These are phyloP conservation scores for Heterotis niloticus DNA, from an alignment of 2,113 vertebrate genomes.

Conservation along the genomic window DNA sequence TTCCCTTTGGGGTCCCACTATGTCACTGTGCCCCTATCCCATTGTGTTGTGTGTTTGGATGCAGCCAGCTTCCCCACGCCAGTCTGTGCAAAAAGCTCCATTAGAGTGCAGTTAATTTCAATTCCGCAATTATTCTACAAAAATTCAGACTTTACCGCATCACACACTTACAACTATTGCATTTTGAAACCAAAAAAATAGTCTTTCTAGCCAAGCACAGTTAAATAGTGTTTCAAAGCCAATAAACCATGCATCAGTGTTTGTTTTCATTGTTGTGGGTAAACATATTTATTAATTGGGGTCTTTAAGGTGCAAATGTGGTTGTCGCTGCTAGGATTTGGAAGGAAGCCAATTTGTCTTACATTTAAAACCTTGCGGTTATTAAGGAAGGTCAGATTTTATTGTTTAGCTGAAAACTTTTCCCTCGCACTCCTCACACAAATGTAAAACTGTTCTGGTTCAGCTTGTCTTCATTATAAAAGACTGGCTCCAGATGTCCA, in stretches of 20 bases:
- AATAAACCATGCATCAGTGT: background rate
- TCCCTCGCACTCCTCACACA: background rate
- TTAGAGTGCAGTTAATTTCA: background rate
- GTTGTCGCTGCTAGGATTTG: background rate
- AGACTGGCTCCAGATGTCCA: background rate
- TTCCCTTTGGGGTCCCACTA: background rate
- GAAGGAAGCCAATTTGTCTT: background rate
- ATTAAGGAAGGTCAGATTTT: background rate
- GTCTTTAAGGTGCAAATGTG: background rate
- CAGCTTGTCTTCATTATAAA: conserved; percentile 9
- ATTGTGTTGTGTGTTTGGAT: background rate
- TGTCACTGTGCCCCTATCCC: background rate
- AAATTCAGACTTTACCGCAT: background rate
- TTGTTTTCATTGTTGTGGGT: background rate
- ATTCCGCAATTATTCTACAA: background rate
- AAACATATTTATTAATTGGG: conserved; percentile 3
- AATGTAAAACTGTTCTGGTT: background rate
- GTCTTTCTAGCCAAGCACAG: background rate
- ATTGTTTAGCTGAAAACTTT: background rate
- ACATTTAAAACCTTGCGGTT: background rate
- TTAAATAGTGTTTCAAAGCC: background rate
- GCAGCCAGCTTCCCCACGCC: too few relatives aligned
- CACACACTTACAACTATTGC: too few relatives aligned
- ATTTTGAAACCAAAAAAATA: background rate
- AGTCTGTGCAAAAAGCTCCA: too few relatives aligned